Evolutionary conservation across 1,140 invertebrate species (phyloP), one percentile per base, ranked within the genome.

Genomic region (Lethrus apterus): DNA sequence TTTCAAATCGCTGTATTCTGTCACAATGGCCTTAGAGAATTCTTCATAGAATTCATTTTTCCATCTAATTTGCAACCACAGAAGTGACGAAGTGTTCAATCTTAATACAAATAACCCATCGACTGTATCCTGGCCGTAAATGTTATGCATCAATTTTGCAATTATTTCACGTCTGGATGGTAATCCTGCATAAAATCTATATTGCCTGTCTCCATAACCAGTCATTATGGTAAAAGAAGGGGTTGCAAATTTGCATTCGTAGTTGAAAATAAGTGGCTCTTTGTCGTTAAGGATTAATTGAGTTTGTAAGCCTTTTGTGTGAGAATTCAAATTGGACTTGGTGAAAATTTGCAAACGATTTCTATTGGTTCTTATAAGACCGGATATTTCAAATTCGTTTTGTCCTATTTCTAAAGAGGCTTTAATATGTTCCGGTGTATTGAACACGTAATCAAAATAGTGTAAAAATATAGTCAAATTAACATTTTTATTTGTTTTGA

Each of bases 11-110:
- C 32, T 53, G 47, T 50, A 53, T 38, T 53, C 51, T 2, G 49
- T 43, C 2, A 53, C 23, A 14, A 50, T 53, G 14, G 43, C 43
- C 35, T 46, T 44, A 8, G 49, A 19, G 20, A 53, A 46, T 24
- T 48, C 30, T 2, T 32, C 32, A 13, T 35, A 36, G 8, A 53
- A 9, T 4, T 50, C 30, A 20, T 45, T 31, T 23, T 53, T 49
- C 51, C 51, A 53, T 8, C 32, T 17, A 3, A 50, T 13, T 35
- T 53, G 49, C 15, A 46, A 15, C 51, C 51, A 53, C n/a, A 53
- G 47, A 2, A 53, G 18, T 35, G 48, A 45, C 3, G 51, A 45
- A 10, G 47, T 49, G 24, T 53, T 53, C 10, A 53, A 31, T 30
- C 33, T 44, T 3, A 46, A 15, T 7, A 35, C 46, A 14, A 38